Base-by-base conservation (phyloP, 2,888 invertebrate genomes). In the Drosophila paracracens region DNA sequence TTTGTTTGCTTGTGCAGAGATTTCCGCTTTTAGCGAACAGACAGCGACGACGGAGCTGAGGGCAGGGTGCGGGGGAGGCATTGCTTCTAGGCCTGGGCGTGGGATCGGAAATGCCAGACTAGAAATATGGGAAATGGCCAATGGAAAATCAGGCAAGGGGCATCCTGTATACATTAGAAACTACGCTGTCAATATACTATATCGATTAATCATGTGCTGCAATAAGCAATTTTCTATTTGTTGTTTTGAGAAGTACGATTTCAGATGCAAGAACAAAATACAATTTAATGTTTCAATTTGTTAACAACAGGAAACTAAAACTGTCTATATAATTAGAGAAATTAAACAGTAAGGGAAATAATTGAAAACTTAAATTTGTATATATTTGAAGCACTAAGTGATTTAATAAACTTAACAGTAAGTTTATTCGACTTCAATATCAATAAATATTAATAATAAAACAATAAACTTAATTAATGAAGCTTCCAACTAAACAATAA, bases 61-160 rank as follows among this genome's bases (percentile, higher is more conserved):
- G 31, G n/a, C 18, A 2, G 7, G 29, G 18, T 10, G 50, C 7
- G 35, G 43, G 43, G 29, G 53, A 60, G 50, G 62, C 50, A 48
- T 51, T 33, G 54, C 25, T 29, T 27, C 51, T 62, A 75, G 80
- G 76, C 35, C 53, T 64, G 77, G 80, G 78, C 83, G 88, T 81
- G 86, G 87, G 89, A 84, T 88, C 89, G 84, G 84, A 84, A 84
- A 89, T 82, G 77, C 70, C 61, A 60, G 63, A 64, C 54, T 61
- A 69, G 50, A 74, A 64, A 82, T 82, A 76, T 57, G 43, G 74
- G 70, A 65, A 72, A 60, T 58, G 56, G 31, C 36, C 46, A 75
- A 72, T 63, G 48, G 51, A 70, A n/a, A 54, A 53, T 33, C 40
- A 36, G 38, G 57, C 59, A 25, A 43, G 52, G 33, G 4, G 36